A percentile compares a stretch with the other conserved stretches of the same genome.
These are phyloP conservation scores for Drosophila ochracea DNA, from an alignment of 2,888 invertebrate genomes.

Conservation along the genomic window DNA sequence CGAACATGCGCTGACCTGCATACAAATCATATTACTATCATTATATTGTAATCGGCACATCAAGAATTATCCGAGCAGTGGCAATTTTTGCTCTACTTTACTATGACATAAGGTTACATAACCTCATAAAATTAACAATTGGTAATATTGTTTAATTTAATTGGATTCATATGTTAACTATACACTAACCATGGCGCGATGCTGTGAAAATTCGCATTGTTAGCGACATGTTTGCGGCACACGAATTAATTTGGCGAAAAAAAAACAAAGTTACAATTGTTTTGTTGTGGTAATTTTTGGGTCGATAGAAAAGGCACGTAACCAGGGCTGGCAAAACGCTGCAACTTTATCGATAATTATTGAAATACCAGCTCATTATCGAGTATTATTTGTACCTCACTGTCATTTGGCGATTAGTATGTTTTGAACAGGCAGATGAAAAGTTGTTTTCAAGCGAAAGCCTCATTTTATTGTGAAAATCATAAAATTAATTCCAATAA, in stretches of 20 bases:
- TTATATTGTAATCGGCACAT: neutral
- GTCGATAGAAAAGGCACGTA: constrained; percentile 27
- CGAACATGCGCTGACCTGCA: constrained; percentile 79
- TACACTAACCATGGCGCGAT: constrained; percentile 80
- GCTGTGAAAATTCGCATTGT: constrained; percentile 80
- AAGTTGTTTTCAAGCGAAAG: neutral
- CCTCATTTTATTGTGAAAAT: neutral
- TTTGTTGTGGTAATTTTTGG: constrained; percentile 51
- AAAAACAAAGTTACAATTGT: constrained; percentile 43
- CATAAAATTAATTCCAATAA: neutral
- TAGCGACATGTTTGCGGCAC: constrained; percentile 71
- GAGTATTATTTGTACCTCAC: neutral
- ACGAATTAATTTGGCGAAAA: constrained; percentile 32
- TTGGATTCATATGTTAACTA: neutral
- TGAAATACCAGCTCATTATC: neutral
- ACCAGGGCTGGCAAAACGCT: constrained; percentile 2
- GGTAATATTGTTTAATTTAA: neutral
- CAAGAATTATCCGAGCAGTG: neutral
- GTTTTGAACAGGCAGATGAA: constrained; percentile 11
- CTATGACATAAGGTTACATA: constrained; percentile 85
- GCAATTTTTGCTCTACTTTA: constrained; percentile 44
- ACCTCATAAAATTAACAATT: constrained; percentile 69
- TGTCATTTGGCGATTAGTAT: constrained; percentile 8
- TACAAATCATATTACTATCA: constrained; percentile 11
- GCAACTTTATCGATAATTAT: constrained; percentile 4